These are phyloP conservation scores for Eulithis testata DNA, from an alignment of 2,888 invertebrate species.

Conservation along the genomic window DNA sequence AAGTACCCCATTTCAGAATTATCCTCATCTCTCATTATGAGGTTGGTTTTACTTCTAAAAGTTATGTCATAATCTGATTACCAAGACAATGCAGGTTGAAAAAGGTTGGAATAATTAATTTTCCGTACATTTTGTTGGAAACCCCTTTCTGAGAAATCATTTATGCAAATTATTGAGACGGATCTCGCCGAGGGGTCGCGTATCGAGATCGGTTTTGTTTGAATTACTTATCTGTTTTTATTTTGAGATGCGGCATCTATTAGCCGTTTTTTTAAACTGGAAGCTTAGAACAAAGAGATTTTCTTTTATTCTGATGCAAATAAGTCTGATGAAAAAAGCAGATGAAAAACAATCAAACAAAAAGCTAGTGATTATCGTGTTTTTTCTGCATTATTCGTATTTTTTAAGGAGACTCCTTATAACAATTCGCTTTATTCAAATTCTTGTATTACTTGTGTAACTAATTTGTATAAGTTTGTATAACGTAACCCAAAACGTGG, in stretches of 20 bases:
- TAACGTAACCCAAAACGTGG: too few relatives aligned
- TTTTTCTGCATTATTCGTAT: background rate
- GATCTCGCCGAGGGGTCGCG: conserved; percentile 21
- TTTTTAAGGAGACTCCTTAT: too few relatives aligned
- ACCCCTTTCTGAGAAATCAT: conserved; percentile 42
- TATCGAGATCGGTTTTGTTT: conserved; percentile 42
- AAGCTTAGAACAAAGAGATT: conserved; percentile 40
- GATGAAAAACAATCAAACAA: conserved; percentile 7
- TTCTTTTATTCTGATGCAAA: conserved; percentile 55
- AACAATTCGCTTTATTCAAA: too few relatives aligned
- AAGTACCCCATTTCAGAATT: conserved; percentile 12
- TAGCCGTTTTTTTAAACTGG: conserved; percentile 35
- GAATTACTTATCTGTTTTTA: conserved; percentile 45
- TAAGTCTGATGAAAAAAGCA: conserved; percentile 39
- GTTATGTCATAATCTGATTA: conserved; percentile 53
- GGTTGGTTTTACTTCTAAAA: conserved; percentile 40
- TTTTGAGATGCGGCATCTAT: conserved; percentile 37
- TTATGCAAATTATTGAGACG: conserved; percentile 44
- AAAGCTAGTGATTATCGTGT: background rate
- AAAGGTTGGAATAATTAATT: conserved; percentile 47
- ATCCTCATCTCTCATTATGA: conserved; percentile 16
- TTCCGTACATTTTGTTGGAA: conserved; percentile 42
- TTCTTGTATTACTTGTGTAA: too few relatives aligned
- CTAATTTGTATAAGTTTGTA: too few relatives aligned
- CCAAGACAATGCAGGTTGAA: conserved; percentile 49